Evolutionary conservation across 2,888 invertebrate genomes (phyloP).

Genomic region (Pegoplata infirma): DNA sequence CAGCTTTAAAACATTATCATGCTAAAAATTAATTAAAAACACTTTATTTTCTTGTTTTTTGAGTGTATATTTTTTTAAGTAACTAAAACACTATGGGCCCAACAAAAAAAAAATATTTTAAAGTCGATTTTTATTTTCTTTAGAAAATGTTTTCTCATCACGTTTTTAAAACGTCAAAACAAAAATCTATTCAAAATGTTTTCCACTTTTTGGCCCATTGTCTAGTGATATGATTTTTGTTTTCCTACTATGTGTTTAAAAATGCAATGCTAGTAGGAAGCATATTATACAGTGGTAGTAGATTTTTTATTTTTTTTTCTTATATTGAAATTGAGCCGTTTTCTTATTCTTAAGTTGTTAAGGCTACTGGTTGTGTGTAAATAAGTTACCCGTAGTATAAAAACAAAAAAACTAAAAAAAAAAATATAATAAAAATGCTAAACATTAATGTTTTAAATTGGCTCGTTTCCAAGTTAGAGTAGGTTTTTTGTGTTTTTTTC

Average conservation of each 20-base stretch:
- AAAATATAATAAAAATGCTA: constrained; percentile 53
- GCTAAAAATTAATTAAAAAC: too few species aligned
- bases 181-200: not conserved
- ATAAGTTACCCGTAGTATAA: too few species aligned
- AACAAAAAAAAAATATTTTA: too few species aligned
- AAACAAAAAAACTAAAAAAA: too few species aligned
- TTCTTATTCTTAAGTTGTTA: not conserved
- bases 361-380: not conserved
- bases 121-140: too few species aligned
- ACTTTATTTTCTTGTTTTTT: too few species aligned
- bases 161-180: too few species aligned
- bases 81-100: too few species aligned
- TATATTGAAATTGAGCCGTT: constrained; percentile 23
- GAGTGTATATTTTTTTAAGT: too few species aligned
- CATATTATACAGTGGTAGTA: not conserved
- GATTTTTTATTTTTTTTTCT: not conserved
- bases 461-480: constrained; percentile 57
- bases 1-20: too few species aligned
- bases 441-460: constrained; percentile 61
- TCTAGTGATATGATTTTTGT: not conserved
- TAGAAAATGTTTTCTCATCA: too few species aligned
- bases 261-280: constrained; percentile 11
- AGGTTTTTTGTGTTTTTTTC: constrained; percentile 36
- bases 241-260: not conserved
- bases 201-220: not conserved